Conservation (phyloP, 2,888 invertebrate genomes). For the Vanessa cardui region DNA sequence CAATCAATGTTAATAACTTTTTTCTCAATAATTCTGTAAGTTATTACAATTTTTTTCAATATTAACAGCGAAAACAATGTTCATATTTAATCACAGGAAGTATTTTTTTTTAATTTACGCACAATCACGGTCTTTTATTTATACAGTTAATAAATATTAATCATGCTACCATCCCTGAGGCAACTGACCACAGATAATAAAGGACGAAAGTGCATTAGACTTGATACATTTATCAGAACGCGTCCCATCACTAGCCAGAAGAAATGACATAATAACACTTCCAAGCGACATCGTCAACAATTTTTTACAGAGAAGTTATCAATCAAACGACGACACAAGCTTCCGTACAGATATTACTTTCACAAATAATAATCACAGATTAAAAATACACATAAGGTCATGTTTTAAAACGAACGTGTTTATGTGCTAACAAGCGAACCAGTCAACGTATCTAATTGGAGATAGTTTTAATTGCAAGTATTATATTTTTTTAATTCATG, state of each 20-base stretch:
- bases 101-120: no score
- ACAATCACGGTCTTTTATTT: no score
- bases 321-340: conserved; percentile 69
- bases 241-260: conserved; percentile 48
- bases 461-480: conserved; percentile 23
- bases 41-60: no score
- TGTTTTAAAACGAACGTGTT: background rate
- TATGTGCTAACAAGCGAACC: conserved; percentile 12
- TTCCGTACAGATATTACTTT: conserved; percentile 73
- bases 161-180: background rate
- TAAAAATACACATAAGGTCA: conserved; percentile 1
- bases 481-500: conserved; percentile 8
- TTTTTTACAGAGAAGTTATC: conserved; percentile 71
- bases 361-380: conserved; percentile 36
- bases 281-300: conserved; percentile 60
- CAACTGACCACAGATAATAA: conserved; percentile 58
- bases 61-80: no score
- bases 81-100: no score
- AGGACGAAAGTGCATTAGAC: conserved; percentile 55
- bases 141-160: background rate
- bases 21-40: background rate
- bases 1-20: background rate
- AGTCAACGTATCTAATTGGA: conserved; percentile 24
- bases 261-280: conserved; percentile 75
- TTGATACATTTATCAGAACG: conserved; percentile 71